Percentiles rank a stretch among this genome's conserved stretches.
Conservation (phyloP, 2,797 vertebrate genomes). For the Menidia menidia region DNA sequence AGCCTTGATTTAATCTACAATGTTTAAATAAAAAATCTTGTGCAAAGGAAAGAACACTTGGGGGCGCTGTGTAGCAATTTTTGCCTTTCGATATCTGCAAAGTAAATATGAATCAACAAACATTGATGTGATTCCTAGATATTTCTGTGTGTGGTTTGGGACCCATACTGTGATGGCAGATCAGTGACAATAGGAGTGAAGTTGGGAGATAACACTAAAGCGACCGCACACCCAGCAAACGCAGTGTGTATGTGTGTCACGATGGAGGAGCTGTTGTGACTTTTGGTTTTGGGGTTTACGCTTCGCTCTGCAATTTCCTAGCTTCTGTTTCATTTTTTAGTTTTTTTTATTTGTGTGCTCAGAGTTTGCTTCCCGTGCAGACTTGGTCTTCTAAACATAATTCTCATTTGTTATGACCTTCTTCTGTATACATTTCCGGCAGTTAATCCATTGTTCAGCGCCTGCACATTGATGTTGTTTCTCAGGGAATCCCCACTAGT, state of each 20-base stretch:
- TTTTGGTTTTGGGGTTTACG: no score
- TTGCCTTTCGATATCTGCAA: neutral
- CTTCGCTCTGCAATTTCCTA: no score
- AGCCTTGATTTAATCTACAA: no score
- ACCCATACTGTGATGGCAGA: neutral
- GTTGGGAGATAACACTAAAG: neutral
- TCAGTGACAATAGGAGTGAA: neutral
- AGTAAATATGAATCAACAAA: neutral
- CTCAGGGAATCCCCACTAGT: no score
- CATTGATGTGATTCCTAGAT: neutral
- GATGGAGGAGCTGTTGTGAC: no score
- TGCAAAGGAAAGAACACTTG: constrained; percentile 27
- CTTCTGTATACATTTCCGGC: no score
- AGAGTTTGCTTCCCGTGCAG: no score
- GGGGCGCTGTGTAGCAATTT: constrained; percentile 30
- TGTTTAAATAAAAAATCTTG: neutral
- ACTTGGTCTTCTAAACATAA: no score
- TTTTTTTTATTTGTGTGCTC: neutral
- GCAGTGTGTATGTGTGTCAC: neutral
- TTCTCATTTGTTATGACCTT: no score
- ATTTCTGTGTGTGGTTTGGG: neutral
- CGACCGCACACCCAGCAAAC: constrained; percentile 3
- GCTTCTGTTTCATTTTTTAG: no score
- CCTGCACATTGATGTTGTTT: no score
- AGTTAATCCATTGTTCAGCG: no score